A percentile compares a stretch with the other conserved stretches of the same genome.
Evolutionary conservation across 2,797 vertebrate species (phyloP).

Genomic region (Dicrostonyx torquatus): DNA sequence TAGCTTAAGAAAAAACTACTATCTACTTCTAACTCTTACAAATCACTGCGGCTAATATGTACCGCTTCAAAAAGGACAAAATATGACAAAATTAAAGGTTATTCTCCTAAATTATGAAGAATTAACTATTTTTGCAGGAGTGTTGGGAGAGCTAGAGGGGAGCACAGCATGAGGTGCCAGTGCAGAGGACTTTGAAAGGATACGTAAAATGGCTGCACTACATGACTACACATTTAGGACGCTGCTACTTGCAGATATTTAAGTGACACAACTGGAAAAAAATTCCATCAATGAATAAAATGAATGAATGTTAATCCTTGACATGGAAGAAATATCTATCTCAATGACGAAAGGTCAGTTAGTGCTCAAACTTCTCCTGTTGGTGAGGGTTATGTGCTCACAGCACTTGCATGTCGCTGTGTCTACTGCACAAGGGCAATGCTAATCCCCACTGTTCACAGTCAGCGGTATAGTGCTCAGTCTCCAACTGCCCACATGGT

Average conservation of each 20-base stretch:
- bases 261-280: background rate
- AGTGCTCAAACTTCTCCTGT: background rate
- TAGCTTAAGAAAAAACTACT: background rate
- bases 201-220: background rate
- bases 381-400: background rate
- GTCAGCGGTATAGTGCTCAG: background rate
- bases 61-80: conserved; percentile 35
- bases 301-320: background rate
- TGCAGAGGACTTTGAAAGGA: conserved; percentile 8
- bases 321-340: background rate
- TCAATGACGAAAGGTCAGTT: conserved; percentile 2
- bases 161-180: conserved; percentile 1
- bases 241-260: background rate
- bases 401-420: fast-evolving
- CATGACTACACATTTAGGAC: background rate
- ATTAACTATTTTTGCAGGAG: background rate
- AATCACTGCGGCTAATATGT: conserved; percentile 53
- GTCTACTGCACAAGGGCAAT: background rate
- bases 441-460: background rate
- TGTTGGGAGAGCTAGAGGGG: background rate
- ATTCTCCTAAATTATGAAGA: conserved; percentile 49
- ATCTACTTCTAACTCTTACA: conserved; percentile 39
- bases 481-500: background rate
- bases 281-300: background rate
- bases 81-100: conserved; percentile 31